Evolutionary conservation across 2,888 invertebrate genomes (phyloP).

Genomic region (Meteorus cinctellus): DNA sequence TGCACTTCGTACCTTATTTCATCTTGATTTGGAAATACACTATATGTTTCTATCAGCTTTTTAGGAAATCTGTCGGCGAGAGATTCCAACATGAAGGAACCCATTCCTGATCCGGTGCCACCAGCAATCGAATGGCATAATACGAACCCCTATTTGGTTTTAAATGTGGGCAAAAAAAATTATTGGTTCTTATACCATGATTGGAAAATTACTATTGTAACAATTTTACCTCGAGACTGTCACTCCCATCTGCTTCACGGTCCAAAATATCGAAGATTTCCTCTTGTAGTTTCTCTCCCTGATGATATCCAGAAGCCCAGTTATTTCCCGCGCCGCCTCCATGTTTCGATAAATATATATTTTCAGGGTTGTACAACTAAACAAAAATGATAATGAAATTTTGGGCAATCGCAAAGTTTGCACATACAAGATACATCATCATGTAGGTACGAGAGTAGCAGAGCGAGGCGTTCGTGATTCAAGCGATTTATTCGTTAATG

Average conservation of each 20-base stretch:
- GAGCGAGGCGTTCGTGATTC: too few species aligned
- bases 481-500: too few species aligned
- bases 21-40: conserved; percentile 98
- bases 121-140: conserved; percentile 99
- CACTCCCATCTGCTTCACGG: conserved; percentile 98
- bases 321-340: conserved; percentile 99
- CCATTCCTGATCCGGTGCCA: conserved; percentile 99
- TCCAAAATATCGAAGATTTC: conserved; percentile 99
- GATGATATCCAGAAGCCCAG: conserved; percentile 97
- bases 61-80: conserved; percentile 96
- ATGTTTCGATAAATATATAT: conserved; percentile 95
- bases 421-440: too few species aligned
- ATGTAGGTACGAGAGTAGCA: too few species aligned
- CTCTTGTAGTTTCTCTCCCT: conserved; percentile 94
- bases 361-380: conserved; percentile 96
- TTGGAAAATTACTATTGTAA: background rate
- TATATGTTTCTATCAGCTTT: conserved; percentile 98
- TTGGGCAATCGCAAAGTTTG: too few species aligned
- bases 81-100: conserved; percentile 93
- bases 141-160: conserved; percentile 89
- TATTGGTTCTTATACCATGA: conserved; percentile 12
- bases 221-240: conserved; percentile 88
- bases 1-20: conserved; percentile 82
- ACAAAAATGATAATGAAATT: conserved; percentile 55
- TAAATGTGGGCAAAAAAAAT: background rate